Conservation (phyloP, 2,797 vertebrate genomes). For the Oreochromis grahami region DNA sequence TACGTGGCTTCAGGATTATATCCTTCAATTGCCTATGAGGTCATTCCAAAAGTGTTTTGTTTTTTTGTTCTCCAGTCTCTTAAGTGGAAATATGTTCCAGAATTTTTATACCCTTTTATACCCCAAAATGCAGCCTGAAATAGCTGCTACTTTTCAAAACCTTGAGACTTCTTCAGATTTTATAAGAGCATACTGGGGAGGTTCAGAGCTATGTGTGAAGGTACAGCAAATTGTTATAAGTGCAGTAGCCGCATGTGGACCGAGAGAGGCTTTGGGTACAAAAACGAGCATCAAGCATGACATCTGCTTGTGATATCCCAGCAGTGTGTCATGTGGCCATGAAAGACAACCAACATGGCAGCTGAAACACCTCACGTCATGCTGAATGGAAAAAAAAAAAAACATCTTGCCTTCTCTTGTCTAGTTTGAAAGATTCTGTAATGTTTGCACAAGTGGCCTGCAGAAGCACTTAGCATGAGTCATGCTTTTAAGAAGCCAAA, state of each 20-base stretch:
- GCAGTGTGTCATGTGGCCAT: background rate
- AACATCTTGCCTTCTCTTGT: background rate
- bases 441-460: background rate
- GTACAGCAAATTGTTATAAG: background rate
- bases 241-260: background rate
- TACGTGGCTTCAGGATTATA: background rate
- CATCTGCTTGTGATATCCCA: background rate
- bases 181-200: background rate
- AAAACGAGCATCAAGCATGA: background rate
- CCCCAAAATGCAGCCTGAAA: background rate
- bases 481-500: background rate
- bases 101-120: background rate
- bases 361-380: background rate
- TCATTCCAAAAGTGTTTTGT: background rate
- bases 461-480: background rate
- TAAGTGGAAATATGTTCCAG: background rate
- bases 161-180: background rate
- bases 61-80: background rate
- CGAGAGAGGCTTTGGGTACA: background rate
- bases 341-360: background rate
- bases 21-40: background rate
- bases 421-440: background rate
- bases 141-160: background rate
- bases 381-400: background rate
- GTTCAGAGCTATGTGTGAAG: background rate